Conservation (phyloP, 2,113 vertebrate species). For the Trachemys scripta region DNA sequence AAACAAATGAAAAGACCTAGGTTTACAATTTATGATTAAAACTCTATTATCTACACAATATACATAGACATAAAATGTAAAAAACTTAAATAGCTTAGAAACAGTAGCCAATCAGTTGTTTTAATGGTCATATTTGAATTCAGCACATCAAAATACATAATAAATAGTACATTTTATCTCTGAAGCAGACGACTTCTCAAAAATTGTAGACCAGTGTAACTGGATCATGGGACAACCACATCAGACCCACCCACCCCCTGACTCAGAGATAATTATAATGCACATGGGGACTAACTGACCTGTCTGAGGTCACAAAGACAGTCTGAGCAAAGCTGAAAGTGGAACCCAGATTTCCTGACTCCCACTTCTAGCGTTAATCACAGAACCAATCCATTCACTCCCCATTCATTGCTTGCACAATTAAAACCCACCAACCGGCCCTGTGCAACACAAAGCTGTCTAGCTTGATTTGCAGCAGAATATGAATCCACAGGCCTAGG, state of each 20-base stretch:
- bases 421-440: background rate
- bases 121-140: too few species aligned
- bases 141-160: too few species aligned
- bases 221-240: background rate
- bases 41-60: too few species aligned
- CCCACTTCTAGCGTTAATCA: background rate
- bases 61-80: too few species aligned
- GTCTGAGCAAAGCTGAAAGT: background rate
- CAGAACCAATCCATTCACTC: background rate
- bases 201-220: background rate
- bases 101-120: too few species aligned
- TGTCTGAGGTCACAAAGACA: background rate
- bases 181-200: too few species aligned
- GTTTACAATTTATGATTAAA: too few species aligned
- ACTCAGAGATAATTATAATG: background rate
- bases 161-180: too few species aligned
- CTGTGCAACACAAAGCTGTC: background rate
- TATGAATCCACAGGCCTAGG: background rate
- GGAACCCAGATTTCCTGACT: background rate
- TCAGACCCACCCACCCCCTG: background rate
- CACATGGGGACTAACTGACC: background rate
- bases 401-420: background rate
- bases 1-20: too few species aligned
- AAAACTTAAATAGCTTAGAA: too few species aligned
- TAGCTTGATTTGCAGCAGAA: background rate